Evolutionary conservation across 2,888 invertebrate genomes (phyloP).

Genomic region (Amphimallon solstitiale): DNA sequence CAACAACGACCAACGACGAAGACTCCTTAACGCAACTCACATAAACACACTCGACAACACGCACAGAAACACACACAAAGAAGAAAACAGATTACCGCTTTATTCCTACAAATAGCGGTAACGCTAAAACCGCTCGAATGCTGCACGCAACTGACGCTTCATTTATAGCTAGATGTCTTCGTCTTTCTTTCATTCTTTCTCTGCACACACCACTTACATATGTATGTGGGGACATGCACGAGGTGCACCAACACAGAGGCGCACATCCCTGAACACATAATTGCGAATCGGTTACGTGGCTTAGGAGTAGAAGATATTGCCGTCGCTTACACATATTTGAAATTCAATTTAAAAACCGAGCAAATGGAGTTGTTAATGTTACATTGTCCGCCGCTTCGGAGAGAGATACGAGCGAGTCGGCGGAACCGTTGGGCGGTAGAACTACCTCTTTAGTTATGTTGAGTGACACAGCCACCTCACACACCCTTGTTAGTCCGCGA

Average conservation of each 20-base stretch:
- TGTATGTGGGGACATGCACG: no score
- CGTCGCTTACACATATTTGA: slow-evolving; percentile 44
- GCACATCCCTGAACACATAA: no score
- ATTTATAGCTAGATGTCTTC: no score
- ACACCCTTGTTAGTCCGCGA: slow-evolving; percentile 63
- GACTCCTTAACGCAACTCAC: not conserved
- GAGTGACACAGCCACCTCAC: slow-evolving; percentile 64
- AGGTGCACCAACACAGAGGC: no score
- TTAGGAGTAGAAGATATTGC: slow-evolving; percentile 34
- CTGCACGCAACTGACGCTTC: no score
- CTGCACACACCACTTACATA: no score
- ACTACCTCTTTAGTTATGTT: slow-evolving; percentile 60
- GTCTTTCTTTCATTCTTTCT: no score
- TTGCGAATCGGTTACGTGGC: slow-evolving; percentile 1
- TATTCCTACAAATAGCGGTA: slow-evolving; percentile 8
- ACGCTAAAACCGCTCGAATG: not conserved
- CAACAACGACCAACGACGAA: not conserved
- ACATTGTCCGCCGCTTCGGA: slow-evolving; percentile 68
- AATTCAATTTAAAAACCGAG: slow-evolving; percentile 47
- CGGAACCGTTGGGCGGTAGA: slow-evolving; percentile 57
- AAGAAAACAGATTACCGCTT: not conserved
- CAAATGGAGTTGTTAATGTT: slow-evolving; percentile 60
- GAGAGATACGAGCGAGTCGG: slow-evolving; percentile 58
- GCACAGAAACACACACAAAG: not conserved
- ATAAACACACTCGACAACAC: not conserved